Conservation (phyloP, 2,888 invertebrate species). For the Xestia sexstrigata region DNA sequence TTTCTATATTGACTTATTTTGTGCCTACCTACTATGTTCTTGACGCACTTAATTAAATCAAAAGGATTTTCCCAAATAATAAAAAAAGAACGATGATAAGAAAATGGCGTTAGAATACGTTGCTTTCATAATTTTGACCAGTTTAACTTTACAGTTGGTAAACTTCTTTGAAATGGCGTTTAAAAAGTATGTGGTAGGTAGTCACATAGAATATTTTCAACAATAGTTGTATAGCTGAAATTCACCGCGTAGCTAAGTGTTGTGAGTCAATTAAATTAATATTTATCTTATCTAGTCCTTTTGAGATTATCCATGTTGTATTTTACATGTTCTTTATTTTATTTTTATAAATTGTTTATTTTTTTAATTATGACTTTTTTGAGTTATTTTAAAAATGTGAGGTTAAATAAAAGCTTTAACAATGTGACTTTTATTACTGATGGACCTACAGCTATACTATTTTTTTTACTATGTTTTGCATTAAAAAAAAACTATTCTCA, state of each 20-base stretch:
- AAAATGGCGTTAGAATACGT: neutral
- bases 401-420: constrained; percentile 51
- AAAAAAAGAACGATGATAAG: neutral
- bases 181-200: neutral
- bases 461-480: neutral
- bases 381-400: constrained; percentile 37
- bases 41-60: neutral
- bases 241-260: constrained; percentile 77
- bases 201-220: constrained; percentile 17
- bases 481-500: neutral
- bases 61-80: neutral
- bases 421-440: constrained; percentile 21
- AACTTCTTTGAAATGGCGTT: neutral
- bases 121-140: neutral
- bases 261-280: constrained; percentile 84
- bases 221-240: constrained; percentile 47
- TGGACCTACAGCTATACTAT: neutral
- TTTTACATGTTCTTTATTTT: constrained; percentile 63
- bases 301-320: constrained; percentile 81
- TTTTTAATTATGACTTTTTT: constrained; percentile 13
- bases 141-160: neutral
- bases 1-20: constrained; percentile 11
- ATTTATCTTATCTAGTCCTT: constrained; percentile 87
- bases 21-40: constrained; percentile 8
- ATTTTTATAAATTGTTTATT: constrained; percentile 27